Evolutionary conservation across 2,888 invertebrate species (phyloP).

Genomic region (Aromia moschata): DNA sequence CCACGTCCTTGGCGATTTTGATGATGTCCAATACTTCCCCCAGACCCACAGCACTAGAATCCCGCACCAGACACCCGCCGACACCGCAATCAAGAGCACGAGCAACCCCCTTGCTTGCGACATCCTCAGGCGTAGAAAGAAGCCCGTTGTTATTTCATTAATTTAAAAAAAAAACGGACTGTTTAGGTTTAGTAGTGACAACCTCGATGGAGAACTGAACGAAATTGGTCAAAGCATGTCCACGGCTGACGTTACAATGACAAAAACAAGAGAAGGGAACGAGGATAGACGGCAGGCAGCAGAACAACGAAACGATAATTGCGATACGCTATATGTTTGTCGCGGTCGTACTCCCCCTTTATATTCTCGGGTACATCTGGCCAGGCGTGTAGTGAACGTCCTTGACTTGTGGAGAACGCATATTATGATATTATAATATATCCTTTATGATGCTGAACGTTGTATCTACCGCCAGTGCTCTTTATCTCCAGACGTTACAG

Average conservation of each 20-base stretch:
- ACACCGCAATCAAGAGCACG: too few species aligned
- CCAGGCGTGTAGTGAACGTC: slow-evolving; percentile 12
- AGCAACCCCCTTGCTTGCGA: too few species aligned
- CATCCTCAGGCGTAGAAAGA: too few species aligned
- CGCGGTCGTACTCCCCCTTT: slow-evolving; percentile 6
- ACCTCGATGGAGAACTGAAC: too few species aligned
- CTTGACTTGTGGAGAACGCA: slow-evolving; percentile 4
- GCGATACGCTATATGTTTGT: background rate
- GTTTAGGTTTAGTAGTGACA: too few species aligned
- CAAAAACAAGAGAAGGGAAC: background rate
- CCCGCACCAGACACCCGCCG: slow-evolving; percentile 24
- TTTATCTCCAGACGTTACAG: too few species aligned
- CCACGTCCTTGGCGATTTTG: slow-evolving; percentile 69
- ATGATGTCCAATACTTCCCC: slow-evolving; percentile 71
- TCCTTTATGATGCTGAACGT: too few species aligned
- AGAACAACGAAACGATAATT: background rate
- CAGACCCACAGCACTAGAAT: slow-evolving; percentile 24
- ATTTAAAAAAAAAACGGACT: too few species aligned
- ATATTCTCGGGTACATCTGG: slow-evolving; percentile 10
- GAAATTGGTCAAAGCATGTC: background rate
- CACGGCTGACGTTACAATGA: slow-evolving; percentile 2
- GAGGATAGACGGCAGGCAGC: background rate
- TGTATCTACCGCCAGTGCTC: too few species aligned
- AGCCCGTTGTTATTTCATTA: too few species aligned
- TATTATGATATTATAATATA: background rate